A percentile compares a stretch with the other conserved stretches of the same genome.
phyloP scores from a whole-genome alignment of 2,888 invertebrate genomes.

The Epirrita christyi region DNA sequence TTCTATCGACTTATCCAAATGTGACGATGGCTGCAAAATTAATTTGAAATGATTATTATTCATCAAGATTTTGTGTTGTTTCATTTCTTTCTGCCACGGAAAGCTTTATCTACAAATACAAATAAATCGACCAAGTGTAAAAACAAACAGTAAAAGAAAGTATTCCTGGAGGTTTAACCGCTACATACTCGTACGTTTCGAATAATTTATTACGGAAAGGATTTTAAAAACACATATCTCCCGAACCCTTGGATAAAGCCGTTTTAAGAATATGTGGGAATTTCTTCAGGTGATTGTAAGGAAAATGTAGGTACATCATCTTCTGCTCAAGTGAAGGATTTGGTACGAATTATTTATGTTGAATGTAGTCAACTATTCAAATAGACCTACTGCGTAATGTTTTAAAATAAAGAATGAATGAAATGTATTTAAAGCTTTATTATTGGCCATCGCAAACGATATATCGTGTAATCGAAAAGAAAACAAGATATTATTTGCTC shows the following conservation, averaged over 20 bases:
- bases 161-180: constrained; percentile 64
- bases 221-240: constrained; percentile 78
- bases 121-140: constrained; percentile 34
- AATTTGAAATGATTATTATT: no score
- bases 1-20: no score
- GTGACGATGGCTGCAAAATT: no score
- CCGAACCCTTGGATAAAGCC: constrained; percentile 69
- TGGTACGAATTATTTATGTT: constrained; percentile 34
- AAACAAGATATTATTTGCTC: constrained; percentile 69
- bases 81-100: constrained; percentile 14
- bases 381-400: not conserved
- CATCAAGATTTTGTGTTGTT: no score
- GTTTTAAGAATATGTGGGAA: constrained; percentile 80
- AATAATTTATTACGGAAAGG: constrained; percentile 80
- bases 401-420: constrained; percentile 2
- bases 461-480: constrained; percentile 45
- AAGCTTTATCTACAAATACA: constrained; percentile 28
- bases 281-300: constrained; percentile 66
- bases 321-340: constrained; percentile 32
- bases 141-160: constrained; percentile 56
- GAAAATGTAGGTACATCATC: constrained; percentile 55
- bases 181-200: constrained; percentile 55
- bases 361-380: constrained; percentile 22
- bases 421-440: constrained; percentile 1
- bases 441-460: constrained; percentile 29